Conservation (phyloP, 2,113 vertebrate species). For the Rostratula benghalensis region DNA sequence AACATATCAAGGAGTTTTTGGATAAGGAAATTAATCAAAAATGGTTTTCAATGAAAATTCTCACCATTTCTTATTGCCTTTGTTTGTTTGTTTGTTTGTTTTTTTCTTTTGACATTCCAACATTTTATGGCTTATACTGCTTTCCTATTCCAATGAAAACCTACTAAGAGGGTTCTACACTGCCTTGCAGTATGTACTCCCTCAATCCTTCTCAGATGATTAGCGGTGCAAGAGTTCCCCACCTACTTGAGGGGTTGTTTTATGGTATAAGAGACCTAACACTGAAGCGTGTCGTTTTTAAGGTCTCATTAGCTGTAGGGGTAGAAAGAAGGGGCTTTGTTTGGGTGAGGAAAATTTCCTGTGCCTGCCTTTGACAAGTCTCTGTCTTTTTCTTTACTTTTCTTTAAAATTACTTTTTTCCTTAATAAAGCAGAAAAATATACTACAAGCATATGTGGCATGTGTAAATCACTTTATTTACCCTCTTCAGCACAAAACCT, state of each 20-base stretch:
- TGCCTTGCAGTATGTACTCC: background rate
- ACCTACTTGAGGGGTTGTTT: background rate
- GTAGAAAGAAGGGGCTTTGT: background rate
- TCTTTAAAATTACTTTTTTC: background rate
- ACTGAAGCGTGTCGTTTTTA: background rate
- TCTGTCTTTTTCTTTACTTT: background rate
- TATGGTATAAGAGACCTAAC: background rate
- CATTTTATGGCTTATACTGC: background rate
- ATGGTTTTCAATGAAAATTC: accelerated
- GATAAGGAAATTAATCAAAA: background rate
- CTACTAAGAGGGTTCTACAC: background rate
- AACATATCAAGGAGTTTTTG: background rate
- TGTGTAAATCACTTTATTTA: background rate
- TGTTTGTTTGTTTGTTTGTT: background rate
- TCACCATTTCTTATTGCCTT: background rate
- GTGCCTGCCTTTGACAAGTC: background rate
- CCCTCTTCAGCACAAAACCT: background rate
- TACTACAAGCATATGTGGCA: background rate
- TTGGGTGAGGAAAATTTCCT: background rate
- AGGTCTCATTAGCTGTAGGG: background rate
- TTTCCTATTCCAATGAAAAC: background rate
- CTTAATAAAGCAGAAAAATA: background rate
- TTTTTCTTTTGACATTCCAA: background rate
- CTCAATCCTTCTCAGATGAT: background rate
- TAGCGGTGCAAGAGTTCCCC: background rate